phyloP scores from a whole-genome alignment of 2,888 invertebrate species.

The Xestia c-nigrum region DNA sequence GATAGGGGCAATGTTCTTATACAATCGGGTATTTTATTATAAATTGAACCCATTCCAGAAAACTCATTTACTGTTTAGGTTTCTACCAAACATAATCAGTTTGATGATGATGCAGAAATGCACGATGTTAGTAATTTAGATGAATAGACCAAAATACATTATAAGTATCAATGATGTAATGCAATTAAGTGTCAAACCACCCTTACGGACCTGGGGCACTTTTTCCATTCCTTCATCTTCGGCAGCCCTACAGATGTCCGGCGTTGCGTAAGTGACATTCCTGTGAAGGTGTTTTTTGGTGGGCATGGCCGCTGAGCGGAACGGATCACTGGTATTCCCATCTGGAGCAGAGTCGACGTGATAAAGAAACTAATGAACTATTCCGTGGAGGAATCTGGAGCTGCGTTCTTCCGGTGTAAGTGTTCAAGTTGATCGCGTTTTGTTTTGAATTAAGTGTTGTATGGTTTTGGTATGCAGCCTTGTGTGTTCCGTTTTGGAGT shows the following conservation, averaged over 20 bases:
- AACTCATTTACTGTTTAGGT: background rate
- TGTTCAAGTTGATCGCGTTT: constrained; percentile 45
- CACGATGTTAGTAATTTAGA: too few relatives aligned
- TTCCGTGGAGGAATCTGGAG: constrained; percentile 71
- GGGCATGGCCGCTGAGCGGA: constrained; percentile 75
- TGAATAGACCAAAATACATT: too few relatives aligned
- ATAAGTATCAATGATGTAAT: too few relatives aligned
- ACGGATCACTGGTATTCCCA: constrained; percentile 80
- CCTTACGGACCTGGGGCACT: background rate
- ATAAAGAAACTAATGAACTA: constrained; percentile 78
- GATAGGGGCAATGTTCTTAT: too few relatives aligned
- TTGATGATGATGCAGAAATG: too few relatives aligned
- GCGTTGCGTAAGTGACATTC: constrained; percentile 85
- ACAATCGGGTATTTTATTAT: too few relatives aligned
- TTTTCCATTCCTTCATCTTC: background rate
- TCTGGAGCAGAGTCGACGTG: constrained; percentile 65
- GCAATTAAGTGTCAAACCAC: too few relatives aligned
- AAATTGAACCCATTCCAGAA: too few relatives aligned
- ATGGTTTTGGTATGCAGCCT: background rate
- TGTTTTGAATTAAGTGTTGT: constrained; percentile 16
- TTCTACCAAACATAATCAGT: too few relatives aligned
- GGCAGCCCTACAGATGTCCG: constrained; percentile 54
- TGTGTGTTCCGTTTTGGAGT: background rate
- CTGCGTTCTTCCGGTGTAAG: constrained; percentile 65
- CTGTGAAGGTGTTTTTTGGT: constrained; percentile 83